Conservation (phyloP, 92 coral and sea anemone genomes). For the Chrysogorgia sp. region DNA sequence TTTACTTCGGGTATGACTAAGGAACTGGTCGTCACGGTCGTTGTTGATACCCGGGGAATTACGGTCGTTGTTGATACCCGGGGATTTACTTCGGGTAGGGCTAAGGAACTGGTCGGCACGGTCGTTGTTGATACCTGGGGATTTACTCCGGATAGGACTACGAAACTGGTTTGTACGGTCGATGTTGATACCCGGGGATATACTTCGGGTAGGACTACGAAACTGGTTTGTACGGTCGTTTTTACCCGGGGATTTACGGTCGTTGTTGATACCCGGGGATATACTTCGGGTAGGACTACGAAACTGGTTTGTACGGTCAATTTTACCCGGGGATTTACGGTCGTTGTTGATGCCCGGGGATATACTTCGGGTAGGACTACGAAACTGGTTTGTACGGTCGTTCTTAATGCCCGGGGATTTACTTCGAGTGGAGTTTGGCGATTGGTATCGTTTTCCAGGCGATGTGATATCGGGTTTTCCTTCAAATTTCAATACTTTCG, state of each 20-base stretch:
- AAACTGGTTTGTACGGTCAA: background rate
- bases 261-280: background rate
- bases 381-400: background rate
- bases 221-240: background rate
- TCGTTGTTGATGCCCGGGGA: background rate
- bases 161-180: background rate
- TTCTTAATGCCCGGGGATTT: background rate
- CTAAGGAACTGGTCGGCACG: background rate
- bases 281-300: background rate
- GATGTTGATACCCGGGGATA: background rate
- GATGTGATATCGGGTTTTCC: slow-evolving; percentile 3
- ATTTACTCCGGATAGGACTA: slow-evolving; percentile 24
- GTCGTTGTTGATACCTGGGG: background rate
- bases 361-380: slow-evolving; percentile 2
- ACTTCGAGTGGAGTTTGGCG: background rate
- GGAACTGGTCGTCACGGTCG: background rate
- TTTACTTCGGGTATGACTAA: slow-evolving; percentile 2
- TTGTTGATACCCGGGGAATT: background rate
- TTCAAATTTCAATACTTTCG: slow-evolving; percentile 10
- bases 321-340: no score
- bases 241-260: background rate
- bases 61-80: background rate
- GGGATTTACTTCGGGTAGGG: slow-evolving; percentile 1
- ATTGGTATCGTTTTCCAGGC: background rate
- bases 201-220: slow-evolving; percentile 4